phyloP scores from a whole-genome alignment of 2,888 invertebrate species.

The Flabesymbios commensalis region DNA sequence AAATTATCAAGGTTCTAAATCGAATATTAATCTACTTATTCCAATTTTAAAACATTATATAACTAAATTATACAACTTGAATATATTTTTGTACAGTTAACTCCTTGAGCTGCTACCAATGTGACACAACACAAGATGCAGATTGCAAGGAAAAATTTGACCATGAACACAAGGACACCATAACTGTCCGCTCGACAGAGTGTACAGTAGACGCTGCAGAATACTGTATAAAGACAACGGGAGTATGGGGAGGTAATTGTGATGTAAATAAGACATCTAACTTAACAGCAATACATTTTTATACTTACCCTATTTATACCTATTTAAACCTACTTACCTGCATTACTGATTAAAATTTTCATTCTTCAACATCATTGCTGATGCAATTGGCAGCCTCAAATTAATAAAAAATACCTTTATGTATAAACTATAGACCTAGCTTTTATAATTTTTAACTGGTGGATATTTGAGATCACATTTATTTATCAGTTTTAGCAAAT shows the following conservation, averaged over 20 bases:
- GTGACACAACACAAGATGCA: slow-evolving; percentile 75
- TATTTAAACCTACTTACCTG: no score
- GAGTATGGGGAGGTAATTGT: slow-evolving; percentile 68
- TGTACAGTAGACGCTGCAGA: slow-evolving; percentile 76
- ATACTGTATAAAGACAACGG: slow-evolving; percentile 86
- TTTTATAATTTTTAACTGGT: not conserved
- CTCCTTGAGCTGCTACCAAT: slow-evolving; percentile 80
- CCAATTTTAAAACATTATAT: no score
- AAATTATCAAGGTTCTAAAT: no score
- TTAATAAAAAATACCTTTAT: no score
- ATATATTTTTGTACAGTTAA: no score
- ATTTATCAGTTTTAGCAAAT: not conserved
- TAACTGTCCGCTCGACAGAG: slow-evolving; percentile 67
- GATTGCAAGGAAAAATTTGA: slow-evolving; percentile 66
- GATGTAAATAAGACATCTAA: not conserved
- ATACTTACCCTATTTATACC: no score
- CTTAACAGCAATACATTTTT: not conserved
- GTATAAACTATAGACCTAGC: not conserved
- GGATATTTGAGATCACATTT: not conserved
- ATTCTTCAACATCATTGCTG: no score
- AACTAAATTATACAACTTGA: no score
- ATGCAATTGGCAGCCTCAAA: not conserved
- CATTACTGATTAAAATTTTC: no score
- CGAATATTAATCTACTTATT: no score
- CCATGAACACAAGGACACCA: slow-evolving; percentile 66